These are phyloP conservation scores for Crioceris asparagi DNA, from an alignment of 2,888 invertebrate genomes.

Conservation along the genomic window DNA sequence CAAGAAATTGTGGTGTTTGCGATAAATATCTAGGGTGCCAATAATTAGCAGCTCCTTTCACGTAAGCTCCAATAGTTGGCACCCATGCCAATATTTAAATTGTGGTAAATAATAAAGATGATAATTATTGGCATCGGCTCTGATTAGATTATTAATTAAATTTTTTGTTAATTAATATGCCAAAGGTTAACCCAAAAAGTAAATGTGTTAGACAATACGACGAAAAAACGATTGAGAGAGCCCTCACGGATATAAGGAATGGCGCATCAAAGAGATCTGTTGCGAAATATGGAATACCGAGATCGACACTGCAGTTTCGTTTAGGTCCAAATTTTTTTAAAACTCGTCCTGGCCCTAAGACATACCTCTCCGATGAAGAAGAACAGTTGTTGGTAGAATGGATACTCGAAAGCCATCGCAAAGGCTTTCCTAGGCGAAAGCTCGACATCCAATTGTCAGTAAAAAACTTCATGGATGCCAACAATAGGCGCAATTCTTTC, in stretches of 20 bases:
- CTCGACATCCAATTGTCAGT: constrained; percentile 12
- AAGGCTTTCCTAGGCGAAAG: constrained; percentile 12
- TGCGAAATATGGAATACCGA: constrained; percentile 11
- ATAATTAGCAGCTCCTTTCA: no score
- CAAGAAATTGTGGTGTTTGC: no score
- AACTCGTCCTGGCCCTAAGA: constrained; percentile 8
- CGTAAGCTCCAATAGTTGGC: no score
- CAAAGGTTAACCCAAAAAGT: no score
- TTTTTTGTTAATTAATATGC: no score
- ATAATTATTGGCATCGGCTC: no score
- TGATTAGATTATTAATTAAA: no score
- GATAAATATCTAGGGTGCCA: no score
- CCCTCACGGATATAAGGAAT: constrained; percentile 8
- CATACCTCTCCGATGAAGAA: constrained; percentile 6
- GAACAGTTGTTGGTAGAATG: constrained; percentile 5
- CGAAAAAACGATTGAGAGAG: constrained; percentile 6
- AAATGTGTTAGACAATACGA: constrained; percentile 7
- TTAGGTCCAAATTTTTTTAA: constrained; percentile 11
- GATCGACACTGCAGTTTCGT: constrained; percentile 11
- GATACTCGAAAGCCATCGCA: constrained; percentile 10
- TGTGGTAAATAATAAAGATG: no score
- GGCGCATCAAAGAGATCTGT: constrained; percentile 6
- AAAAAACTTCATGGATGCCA: constrained; percentile 13
- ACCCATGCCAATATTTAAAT: no score
- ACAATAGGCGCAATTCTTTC: background rate